phyloP scores from a whole-genome alignment of 2,113 vertebrate species.

The Phoenicopterus ruber region DNA sequence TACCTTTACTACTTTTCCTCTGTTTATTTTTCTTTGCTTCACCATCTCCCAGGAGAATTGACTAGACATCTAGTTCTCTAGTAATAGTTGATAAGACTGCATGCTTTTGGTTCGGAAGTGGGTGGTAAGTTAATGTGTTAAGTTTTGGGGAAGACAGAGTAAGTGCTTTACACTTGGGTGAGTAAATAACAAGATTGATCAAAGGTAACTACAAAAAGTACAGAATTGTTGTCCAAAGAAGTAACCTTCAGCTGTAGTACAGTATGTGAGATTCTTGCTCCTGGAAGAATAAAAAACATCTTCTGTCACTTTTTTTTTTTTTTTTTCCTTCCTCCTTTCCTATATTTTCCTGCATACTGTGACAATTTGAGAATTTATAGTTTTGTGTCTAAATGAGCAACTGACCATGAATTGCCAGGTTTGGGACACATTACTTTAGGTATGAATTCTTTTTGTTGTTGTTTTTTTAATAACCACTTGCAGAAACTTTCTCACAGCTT shows the following conservation, averaged over 20 bases:
- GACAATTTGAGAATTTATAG: not conserved
- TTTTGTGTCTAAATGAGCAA: not conserved
- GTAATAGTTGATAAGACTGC: not conserved
- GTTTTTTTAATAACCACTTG: not conserved
- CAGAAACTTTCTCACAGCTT: slow-evolving; percentile 5
- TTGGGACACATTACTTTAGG: not conserved
- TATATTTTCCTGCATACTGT: not conserved
- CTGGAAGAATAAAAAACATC: not conserved
- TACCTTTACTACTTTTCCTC: not conserved
- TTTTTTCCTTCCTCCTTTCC: not conserved
- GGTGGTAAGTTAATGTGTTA: not conserved
- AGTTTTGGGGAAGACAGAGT: not conserved
- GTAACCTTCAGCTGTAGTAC: not conserved
- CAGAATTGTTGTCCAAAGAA: not conserved
- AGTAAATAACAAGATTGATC: not conserved
- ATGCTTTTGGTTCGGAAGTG: not conserved
- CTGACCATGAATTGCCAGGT: not conserved
- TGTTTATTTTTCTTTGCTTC: not conserved
- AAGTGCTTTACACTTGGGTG: not conserved
- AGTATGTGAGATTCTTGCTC: not conserved
- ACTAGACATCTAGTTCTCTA: not conserved
- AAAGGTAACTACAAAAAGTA: not conserved
- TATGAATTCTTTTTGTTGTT: not conserved
- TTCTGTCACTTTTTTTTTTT: not conserved
- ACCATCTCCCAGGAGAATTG: not conserved